Evolutionary conservation across 2,113 vertebrate species (phyloP).

Genomic region (Cariama cristata): DNA sequence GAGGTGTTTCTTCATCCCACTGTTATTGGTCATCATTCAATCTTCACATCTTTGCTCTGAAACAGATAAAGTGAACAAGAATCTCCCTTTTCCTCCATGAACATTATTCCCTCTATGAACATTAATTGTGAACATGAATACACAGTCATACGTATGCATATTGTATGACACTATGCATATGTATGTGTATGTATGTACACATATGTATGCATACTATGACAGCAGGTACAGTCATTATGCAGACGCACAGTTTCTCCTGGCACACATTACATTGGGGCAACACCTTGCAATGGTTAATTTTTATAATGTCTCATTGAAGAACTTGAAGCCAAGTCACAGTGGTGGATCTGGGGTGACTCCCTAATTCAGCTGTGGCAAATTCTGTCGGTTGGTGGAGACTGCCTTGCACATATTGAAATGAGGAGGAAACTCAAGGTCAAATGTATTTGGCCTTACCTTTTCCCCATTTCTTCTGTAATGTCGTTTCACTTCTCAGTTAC

Average conservation of each 20-base stretch:
- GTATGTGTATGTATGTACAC: background rate
- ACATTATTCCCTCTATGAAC: background rate
- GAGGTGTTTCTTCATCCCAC: background rate
- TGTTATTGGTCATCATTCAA: background rate
- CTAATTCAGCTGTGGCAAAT: background rate
- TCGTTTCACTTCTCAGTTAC: background rate
- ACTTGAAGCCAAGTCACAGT: background rate
- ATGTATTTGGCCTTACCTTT: background rate
- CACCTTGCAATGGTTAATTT: background rate
- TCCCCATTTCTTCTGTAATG: background rate
- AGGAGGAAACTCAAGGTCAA: background rate
- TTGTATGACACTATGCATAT: background rate
- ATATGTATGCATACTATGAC: background rate
- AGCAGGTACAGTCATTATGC: background rate
- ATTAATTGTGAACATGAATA: background rate
- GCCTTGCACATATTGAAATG: background rate
- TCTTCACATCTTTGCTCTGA: background rate
- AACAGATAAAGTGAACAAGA: background rate
- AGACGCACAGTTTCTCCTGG: background rate
- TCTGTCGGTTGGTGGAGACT: background rate
- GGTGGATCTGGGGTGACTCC: background rate
- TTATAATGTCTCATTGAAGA: background rate
- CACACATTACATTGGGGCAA: background rate
- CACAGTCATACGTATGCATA: background rate
- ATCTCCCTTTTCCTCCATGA: background rate